Percentiles rank a stretch among this genome's conserved stretches.
These are phyloP conservation scores for Galeruca laticollis DNA, from an alignment of 2,888 invertebrate species.

Conservation along the genomic window DNA sequence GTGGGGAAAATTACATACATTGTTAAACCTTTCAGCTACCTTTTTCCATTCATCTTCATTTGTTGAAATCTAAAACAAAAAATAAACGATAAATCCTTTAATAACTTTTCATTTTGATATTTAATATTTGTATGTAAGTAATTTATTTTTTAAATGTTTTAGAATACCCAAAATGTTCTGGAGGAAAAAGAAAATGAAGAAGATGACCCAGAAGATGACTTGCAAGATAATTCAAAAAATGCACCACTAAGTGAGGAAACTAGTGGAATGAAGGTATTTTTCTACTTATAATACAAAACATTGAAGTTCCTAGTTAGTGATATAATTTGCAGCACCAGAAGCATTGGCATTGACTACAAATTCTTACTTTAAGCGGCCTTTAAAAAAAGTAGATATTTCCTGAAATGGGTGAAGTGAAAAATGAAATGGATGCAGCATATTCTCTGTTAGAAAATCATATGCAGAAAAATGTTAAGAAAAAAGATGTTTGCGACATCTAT, in stretches of 20 bases:
- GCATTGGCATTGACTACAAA: not conserved
- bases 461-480: not conserved
- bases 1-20: constrained; percentile 30
- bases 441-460: not conserved
- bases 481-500: not conserved
- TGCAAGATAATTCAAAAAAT: no score
- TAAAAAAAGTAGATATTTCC: constrained; percentile 2
- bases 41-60: constrained; percentile 18
- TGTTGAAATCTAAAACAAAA: constrained; percentile 20
- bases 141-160: constrained; percentile 7
- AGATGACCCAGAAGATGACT: no score
- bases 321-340: not conserved
- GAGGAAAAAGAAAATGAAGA: not conserved
- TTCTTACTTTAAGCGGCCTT: not conserved
- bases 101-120: no score
- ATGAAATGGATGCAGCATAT: not conserved
- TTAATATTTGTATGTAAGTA: constrained; percentile 10
- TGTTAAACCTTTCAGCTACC: constrained; percentile 6
- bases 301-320: not conserved
- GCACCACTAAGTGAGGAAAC: no score
- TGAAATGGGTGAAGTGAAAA: not conserved
- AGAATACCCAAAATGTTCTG: not conserved
- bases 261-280: not conserved
- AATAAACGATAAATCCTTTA: not conserved
- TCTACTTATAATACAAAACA: not conserved